Base-by-base conservation (phyloP, 2,888 invertebrate species). In the Xanthostigma xanthostigma region DNA sequence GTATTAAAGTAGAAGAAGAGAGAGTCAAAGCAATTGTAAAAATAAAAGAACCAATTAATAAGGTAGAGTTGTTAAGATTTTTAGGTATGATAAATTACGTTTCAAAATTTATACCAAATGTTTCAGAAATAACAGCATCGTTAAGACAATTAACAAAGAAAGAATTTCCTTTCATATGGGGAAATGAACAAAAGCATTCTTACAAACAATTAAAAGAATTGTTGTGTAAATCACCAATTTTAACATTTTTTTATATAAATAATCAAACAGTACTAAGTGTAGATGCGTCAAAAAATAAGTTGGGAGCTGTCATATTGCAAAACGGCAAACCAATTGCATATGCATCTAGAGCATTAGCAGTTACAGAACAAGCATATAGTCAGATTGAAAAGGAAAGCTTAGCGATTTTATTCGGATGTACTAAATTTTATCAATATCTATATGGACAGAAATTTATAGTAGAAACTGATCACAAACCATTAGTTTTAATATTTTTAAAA, bases 191-290 rank as follows among this genome's bases (percentile, higher is more conserved):
- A n/a, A 49, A 53, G 36, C 36, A 41, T 40, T 49, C 48, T n/a
- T 56, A 58, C 46, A 46, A 48, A 9, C 41, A 52, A 36, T 37
- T 53, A 37, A 54, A 56, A 54, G 41, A 49, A 9, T 13, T 27
- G 36, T 46, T 54, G 41, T 27, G 44, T 17, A 34, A 44, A 8
- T 42, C 39, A 14, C 49, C 52, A 11, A 36, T 48, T 38, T 49
- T 54, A 14, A 41, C 43, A 10, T 50, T 50, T 47, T 50, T 50
- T 40, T 49, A 50, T 33, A 9, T 34, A 33, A 48, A 43, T 38
- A 41, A 39, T 14, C 8, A 10, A 12, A 44, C 46, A 9, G 46
- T 44, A 14, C 41, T 41, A 33, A 13, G 12, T 41, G 41, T 41
- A 11, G 13, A 41, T 41, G n/a, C 12, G 5, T 13, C 12, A 13